Evolutionary conservation across 2,888 invertebrate genomes (phyloP), one percentile per base, ranked within the genome.

Genomic region (Aleiodes alternator): DNA sequence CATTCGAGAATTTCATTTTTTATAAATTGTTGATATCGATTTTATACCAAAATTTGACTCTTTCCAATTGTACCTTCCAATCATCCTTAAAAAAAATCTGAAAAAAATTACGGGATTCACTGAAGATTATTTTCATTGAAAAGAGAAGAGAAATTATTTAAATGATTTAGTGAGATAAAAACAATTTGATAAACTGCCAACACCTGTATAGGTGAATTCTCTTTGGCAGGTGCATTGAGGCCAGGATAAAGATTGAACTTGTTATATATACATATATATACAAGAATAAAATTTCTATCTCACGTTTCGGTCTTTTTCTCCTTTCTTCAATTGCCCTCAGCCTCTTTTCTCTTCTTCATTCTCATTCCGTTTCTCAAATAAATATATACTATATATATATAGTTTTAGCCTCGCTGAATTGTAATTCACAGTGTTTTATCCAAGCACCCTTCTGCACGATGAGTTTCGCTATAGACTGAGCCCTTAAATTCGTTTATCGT

Each of bases 121-220:
- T 38, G 38, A 8, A 38, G 8, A 3, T 38, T 38, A 38, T 38
- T 38, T 3, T 3, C 8, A 43, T 43, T 0, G 43, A 43, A 43
- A 43, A 3, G 11, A 8, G 9, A 43, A 43, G 0, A 7, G 11
- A 43, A 43, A 43, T 43, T 43, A 43, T 43, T 43, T 43, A 43
- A 43, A 43, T 43, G 3, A 43, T 43, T 43, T 43, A 5, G 9
- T 31, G n/a, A 59, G 31, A 9, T 31, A 9, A 31, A 59, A 59
- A 59, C 31, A 59, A 59, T 59, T 59, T 59, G 59, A 34, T 31
- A 34, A 9, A 29, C 23, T 75, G 76, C 69, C 51, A 78, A 76
- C 79, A 76, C 64, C 73, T 76, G 79, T 69, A 53, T 55, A 50
- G 51, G 55, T 56, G 66, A 75, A 75, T 77, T 55, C 68, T 64